Evolutionary conservation across 1,140 invertebrate species (phyloP).

Genomic region (Hormaphis cornu): DNA sequence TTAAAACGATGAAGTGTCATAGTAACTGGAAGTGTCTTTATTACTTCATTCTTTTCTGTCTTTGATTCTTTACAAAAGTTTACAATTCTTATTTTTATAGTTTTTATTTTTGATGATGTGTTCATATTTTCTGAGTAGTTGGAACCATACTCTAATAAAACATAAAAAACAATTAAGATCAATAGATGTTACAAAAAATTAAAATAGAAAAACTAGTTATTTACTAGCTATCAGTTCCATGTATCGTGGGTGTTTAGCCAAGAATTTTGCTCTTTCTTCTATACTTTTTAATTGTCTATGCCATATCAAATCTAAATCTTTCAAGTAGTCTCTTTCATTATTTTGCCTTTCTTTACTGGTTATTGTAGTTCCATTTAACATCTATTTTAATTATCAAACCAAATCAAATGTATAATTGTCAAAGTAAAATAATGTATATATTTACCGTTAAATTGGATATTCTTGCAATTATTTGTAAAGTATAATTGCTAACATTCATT

Average conservation of each 20-base stretch:
- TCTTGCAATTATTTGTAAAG: slow-evolving; percentile 23
- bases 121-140: neutral
- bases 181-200: neutral
- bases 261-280: slow-evolving; percentile 5
- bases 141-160: slow-evolving; percentile 14
- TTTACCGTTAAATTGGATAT: slow-evolving; percentile 11
- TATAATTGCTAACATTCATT: slow-evolving; percentile 37
- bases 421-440: neutral
- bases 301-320: slow-evolving; percentile 20
- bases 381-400: neutral
- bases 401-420: neutral
- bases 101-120: slow-evolving; percentile 13
- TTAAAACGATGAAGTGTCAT: slow-evolving; percentile 20
- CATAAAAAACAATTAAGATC: neutral
- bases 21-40: slow-evolving; percentile 9
- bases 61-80: slow-evolving; percentile 11
- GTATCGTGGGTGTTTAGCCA: slow-evolving; percentile 2
- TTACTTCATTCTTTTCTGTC: neutral
- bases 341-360: slow-evolving; percentile 5
- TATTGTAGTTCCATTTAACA: slow-evolving; percentile 15
- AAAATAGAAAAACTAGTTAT: neutral
- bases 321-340: slow-evolving; percentile 24
- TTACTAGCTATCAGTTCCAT: slow-evolving; percentile 18
- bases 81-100: slow-evolving; percentile 18
- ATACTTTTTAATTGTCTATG: slow-evolving; percentile 13